Evolutionary conservation across 2,797 vertebrate genomes (phyloP).

Genomic region (Synaphobranchus kaupii): DNA sequence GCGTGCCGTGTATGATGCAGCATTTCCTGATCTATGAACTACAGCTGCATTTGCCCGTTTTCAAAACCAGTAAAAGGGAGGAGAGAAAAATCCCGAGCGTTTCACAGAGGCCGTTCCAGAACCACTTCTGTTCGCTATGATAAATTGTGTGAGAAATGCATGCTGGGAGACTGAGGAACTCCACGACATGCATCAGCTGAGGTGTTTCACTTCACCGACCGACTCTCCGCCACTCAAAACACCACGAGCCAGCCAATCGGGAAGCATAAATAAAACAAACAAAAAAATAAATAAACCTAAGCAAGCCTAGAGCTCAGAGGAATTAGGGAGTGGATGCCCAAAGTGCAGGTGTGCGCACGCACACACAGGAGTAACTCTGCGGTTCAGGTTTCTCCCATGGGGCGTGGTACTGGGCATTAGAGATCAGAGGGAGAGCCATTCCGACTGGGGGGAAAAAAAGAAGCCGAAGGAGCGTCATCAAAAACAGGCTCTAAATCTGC

Average conservation of each 20-base stretch:
- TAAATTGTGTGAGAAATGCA: neutral
- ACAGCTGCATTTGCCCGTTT: neutral
- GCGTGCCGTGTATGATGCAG: neutral
- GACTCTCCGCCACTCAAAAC: neutral
- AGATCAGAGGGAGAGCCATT: neutral
- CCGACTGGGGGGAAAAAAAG: neutral
- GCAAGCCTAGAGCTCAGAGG: neutral
- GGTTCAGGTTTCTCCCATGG: neutral
- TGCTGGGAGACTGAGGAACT: neutral
- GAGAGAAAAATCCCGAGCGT: neutral
- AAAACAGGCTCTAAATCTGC: neutral
- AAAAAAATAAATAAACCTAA: neutral
- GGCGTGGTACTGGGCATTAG: neutral
- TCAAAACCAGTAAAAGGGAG: neutral
- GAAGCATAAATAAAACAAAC: neutral
- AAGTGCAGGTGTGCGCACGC: neutral
- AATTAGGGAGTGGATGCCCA: neutral
- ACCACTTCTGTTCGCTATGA: neutral
- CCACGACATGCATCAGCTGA: neutral
- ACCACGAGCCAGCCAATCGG: neutral
- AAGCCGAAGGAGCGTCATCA: neutral
- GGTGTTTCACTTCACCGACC: neutral
- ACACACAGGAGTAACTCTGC: conserved; percentile 25
- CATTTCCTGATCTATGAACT: neutral
- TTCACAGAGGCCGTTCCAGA: neutral